Base-by-base conservation (phyloP, 2,888 invertebrate species). In the Hymenopus coronatus region DNA sequence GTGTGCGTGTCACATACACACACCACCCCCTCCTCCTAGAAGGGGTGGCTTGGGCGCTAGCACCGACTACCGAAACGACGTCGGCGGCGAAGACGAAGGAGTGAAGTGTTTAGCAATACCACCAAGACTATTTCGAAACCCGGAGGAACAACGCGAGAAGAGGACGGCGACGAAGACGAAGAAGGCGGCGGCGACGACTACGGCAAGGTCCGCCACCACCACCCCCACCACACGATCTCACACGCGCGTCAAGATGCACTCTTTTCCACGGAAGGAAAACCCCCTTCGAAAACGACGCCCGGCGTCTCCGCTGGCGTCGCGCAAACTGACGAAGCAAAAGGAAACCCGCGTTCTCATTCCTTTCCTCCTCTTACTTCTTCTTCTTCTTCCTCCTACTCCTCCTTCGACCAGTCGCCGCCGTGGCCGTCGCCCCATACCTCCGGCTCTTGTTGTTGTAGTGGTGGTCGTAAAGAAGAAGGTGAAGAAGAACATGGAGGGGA, bases 241-340 rank as follows among this genome's bases (percentile, higher is more conserved):
- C 70, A 46, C 46, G 87, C 87, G 28, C 87, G 28, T 54, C 87
- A 87, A 54, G 70, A 28, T 28, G 28, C 54, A 54, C 46, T 40
- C 85, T 85, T 40, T 33, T 27, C 85, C 25, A 54, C 87, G 46
- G 46, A 85, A 88, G 70, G 70, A 88, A 88, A 82, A 88, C 88
- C 90, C 89, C 87, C 82, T 40, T 82, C 54, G 89, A 89, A 89
- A 90, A 89, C 88, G 90, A 90, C 90, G 90, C 89, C 90, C 89
- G 89, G 88, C 90, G 90, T 90, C 88, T 89, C 85, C 88, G 90
- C 89, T 88, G 86, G 89, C 89, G 90, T 82, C 86, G 88, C 89
- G 88, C 90, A 89, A 86, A 90, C 90, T 90, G 90, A 89, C 85
- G 89, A 89, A 89, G 89, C 85, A 89, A 89, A 85, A 89, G 89